Evolutionary conservation across 2,113 vertebrate genomes (phyloP), one percentile per base, ranked within the genome.

Genomic region (Callionymus lyra): DNA sequence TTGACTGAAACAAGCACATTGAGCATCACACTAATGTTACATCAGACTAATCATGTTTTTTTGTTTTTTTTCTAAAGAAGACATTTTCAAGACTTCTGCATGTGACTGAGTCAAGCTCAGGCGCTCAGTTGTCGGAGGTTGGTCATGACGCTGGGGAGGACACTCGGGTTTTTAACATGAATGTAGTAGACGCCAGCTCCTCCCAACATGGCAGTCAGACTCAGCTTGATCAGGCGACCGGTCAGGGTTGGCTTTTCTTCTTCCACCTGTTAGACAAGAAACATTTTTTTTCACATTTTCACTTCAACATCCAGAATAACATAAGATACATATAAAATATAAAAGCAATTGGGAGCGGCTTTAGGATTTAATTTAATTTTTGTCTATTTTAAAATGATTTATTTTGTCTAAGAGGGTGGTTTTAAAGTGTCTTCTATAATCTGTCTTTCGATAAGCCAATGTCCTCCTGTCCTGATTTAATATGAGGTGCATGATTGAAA

Each of bases 151-250:
- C 9, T 21, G 31, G 63, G 32, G 31, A 80, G 31, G 51, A 38
- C 11, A 42, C 27, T 34, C 1, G 72, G 79, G 13, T 60, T 17
- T 19, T 9, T 41, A 10, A 35, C 17, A 34, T 79, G 69, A 14
- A 79, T 0, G 17, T 72, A 80, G 50, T 79, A 79, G 3, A 51
- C n/a, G 1, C 51, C 61, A 12, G 54, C 44, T 36, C 53, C 74
- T 55, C 63, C 75, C 0, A 55, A 50, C 43, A 52, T 8, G 17
- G 46, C 4, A 0, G 11, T 27, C 42, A 80, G 52, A 15, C 63
- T 75, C 35, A 68, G 10, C 44, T 78, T 79, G 1, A 78, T 13
- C 41, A 82, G 43, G 9, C 41, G 47, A 1, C 50, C 46, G 1
- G 16, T 1, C 4, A 36, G 4, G 2, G 59, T 65, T 44, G 3